Conservation (phyloP, 2,888 invertebrate species). For the Apotomis capreana region DNA sequence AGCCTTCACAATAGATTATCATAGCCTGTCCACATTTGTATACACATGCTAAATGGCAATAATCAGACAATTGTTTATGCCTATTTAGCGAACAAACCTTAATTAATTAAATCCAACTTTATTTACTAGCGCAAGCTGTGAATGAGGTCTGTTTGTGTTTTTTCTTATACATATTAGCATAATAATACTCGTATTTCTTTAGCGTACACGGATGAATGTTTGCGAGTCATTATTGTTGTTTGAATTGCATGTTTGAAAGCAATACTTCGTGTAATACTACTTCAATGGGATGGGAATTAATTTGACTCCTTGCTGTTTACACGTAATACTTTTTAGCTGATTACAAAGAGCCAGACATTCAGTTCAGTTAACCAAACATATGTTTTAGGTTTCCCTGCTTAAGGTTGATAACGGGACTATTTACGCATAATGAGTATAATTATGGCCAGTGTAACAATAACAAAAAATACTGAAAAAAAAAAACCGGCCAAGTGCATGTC, state of each 20-base stretch:
- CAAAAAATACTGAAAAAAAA: too few relatives aligned
- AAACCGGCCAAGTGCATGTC: too few relatives aligned
- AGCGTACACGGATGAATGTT: neutral
- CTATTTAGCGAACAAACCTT: slow-evolving; percentile 41
- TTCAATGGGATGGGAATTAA: neutral
- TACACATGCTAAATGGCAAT: slow-evolving; percentile 46
- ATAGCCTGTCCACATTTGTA: slow-evolving; percentile 27
- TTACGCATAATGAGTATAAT: too few relatives aligned
- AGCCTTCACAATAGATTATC: slow-evolving; percentile 34
- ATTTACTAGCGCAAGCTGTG: slow-evolving; percentile 18
- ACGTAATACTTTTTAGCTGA: neutral
- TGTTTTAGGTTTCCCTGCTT: too few relatives aligned
- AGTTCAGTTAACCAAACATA: too few relatives aligned
- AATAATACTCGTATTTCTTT: slow-evolving; percentile 6
- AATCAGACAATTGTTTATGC: slow-evolving; percentile 45
- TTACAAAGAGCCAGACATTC: neutral
- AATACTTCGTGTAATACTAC: slow-evolving; percentile 3
- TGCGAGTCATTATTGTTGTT: slow-evolving; percentile 2
- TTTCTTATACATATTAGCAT: slow-evolving; percentile 33
- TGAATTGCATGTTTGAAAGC: slow-evolving; percentile 1
- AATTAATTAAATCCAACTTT: slow-evolving; percentile 41
- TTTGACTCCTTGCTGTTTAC: neutral
- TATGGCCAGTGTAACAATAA: too few relatives aligned
- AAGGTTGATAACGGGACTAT: too few relatives aligned
- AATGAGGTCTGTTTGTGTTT: slow-evolving; percentile 29